A percentile compares a stretch with the other conserved stretches of the same genome.
These are phyloP conservation scores for Drosophila pruinosa DNA, from an alignment of 1,140 invertebrate species.

Conservation along the genomic window DNA sequence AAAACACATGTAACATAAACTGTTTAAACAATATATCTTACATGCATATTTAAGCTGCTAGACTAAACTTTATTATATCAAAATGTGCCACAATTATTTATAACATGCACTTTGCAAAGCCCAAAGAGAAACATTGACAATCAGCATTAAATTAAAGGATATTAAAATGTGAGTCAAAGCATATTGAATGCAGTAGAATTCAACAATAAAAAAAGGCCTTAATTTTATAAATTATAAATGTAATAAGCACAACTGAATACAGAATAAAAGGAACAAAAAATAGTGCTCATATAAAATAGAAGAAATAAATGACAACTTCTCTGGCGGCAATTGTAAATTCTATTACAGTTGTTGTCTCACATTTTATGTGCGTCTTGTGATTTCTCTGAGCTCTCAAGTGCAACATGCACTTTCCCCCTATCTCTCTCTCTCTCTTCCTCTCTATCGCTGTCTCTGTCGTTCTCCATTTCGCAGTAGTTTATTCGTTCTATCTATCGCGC, in stretches of 20 bases:
- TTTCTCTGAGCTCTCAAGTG: constrained; percentile 56
- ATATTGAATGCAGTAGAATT: not conserved
- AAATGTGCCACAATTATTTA: too few relatives aligned
- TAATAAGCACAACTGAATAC: not conserved
- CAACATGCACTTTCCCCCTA: constrained; percentile 35
- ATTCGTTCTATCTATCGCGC: constrained; percentile 35
- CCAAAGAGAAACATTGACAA: too few relatives aligned
- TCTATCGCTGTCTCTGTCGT: constrained; percentile 22
- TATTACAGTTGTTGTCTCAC: constrained; percentile 56
- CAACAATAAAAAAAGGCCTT: not conserved
- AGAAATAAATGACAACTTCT: constrained; percentile 27
- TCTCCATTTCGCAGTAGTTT: constrained; percentile 27
- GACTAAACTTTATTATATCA: too few relatives aligned
- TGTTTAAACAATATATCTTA: too few relatives aligned
- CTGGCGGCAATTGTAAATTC: constrained; percentile 50
- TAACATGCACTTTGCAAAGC: too few relatives aligned
- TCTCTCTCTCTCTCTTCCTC: not conserved
- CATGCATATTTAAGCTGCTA: too few relatives aligned
- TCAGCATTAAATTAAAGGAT: not conserved
- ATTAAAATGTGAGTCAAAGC: not conserved
- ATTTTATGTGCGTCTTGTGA: constrained; percentile 72
- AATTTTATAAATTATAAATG: constrained; percentile 42
- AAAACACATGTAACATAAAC: too few relatives aligned
- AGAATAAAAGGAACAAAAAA: constrained; percentile 14
- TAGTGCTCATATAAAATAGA: not conserved